Base-by-base conservation (phyloP, 1,140 invertebrate genomes). In the Apis cerana region DNA sequence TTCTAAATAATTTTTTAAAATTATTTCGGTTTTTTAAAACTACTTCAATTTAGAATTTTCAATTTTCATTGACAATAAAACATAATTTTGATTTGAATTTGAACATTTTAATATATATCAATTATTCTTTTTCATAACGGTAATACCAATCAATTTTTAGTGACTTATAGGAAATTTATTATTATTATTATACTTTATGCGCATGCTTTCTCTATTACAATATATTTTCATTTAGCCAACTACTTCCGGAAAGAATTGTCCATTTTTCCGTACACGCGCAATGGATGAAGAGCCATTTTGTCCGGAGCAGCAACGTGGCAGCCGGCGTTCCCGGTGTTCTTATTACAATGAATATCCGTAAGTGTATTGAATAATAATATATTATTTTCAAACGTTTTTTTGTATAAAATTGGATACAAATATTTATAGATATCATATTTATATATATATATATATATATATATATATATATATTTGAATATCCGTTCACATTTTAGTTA, bases 251-350 rank as follows among this genome's bases (percentile, higher is more conserved):
- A 54, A 52, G 52, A 23, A 56, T 83, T 86, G 88, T 89, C 88
- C 89, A 93, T 90, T 93, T 93, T 93, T 90, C 87, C 65, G 83
- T 89, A 91, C 91, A 91, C 92, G 91, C 92, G 91, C 92, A 92
- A 93, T 93, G 92, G 84, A 80, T 61, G 68, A 86, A 90, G 89
- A 91, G 92, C 93, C 92, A 94, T 94, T 90, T 94, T 93, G 90
- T 91, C 89, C 71, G 82, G 65, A 75, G 56, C 84, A 91, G 85
- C 93, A 91, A 93, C 93, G 93, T 93, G 93, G 92, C 91, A 89
- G 87, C 90, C 90, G 92, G 91, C 85, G 88, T 88, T 79, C 52
- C n/a, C 81, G 61, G 67, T 81, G 56, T 87, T 86, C 75, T 56
- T 59, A 1, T 75, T 77, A 89, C 78, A 52, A 93, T 93, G 91